Evolutionary conservation across 1,140 invertebrate genomes (phyloP), one percentile per base, ranked within the genome.

Genomic region (Hylaeus volcanicus): DNA sequence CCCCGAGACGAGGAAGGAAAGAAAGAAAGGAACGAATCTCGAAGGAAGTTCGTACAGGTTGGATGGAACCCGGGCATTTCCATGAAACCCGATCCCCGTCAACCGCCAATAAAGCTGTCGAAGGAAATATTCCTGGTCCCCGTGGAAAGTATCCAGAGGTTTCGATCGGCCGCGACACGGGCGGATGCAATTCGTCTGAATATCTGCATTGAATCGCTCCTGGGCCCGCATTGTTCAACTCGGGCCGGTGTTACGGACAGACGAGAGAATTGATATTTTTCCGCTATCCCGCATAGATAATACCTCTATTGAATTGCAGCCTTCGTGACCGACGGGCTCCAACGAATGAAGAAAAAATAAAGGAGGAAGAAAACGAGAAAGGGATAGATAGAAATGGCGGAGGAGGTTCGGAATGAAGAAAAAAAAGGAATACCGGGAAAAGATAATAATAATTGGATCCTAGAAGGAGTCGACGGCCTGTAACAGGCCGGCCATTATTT

Each of bases 261-360:
- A 87, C 85, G 84, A 86, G 85, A 86, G 81, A 68, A 87, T 86
- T 87, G 84, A 87, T 87, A 87, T 87, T 87, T 86, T 86, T 86
- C 85, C 84, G 82, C 73, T 79, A 77, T 48, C 76, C 81, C 56
- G 64, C 71, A 83, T 81, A 83, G 85, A 86, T 87, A 87, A 86
- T 86, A 74, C 81, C 63, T 15, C 71, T n/a, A 86, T 86, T 86
- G 85, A 86, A 86, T 86, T 69, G 70, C 60, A 71, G 55, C 78
- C 73, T 74, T 86, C 70, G 26, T 39, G 61, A 71, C 43, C 74
- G 55, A 77, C 71, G 68, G 26, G 79, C 26, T 71, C 51, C 37
- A 77, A 69, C 74, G 61, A 65, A 56, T 12, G 64, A 41, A 11
- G 26, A 43, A 3, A 65, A 14, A 37, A 3, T n/a, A 51, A 8